These are phyloP conservation scores for Centruroides vittatus DNA, from an alignment of 1,140 invertebrate species.

Conservation along the genomic window DNA sequence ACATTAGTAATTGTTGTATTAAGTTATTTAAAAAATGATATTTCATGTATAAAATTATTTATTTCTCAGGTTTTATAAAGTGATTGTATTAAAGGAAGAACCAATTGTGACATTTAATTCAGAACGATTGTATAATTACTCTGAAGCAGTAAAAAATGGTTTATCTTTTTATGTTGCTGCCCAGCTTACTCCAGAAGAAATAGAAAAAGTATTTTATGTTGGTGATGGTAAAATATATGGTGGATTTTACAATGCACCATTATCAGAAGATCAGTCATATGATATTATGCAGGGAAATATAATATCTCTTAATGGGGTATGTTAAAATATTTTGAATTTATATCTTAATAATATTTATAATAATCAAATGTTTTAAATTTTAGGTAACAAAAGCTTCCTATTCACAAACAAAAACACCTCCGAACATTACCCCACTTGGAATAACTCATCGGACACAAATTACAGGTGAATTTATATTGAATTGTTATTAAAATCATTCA, in stretches of 20 bases:
- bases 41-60: conserved; percentile 2
- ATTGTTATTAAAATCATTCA: too few species aligned
- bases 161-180: conserved; percentile 64
- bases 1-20: not conserved
- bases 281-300: conserved; percentile 56
- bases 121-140: conserved; percentile 40
- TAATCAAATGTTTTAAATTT: too few species aligned
- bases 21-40: not conserved
- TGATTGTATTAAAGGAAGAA: conserved; percentile 51
- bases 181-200: conserved; percentile 42
- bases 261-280: conserved; percentile 44
- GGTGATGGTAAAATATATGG: conserved; percentile 59
- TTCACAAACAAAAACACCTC: too few species aligned
- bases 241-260: conserved; percentile 59
- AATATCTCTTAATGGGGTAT: conserved; percentile 44
- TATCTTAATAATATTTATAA: too few species aligned
- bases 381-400: too few species aligned
- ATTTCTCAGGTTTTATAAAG: conserved; percentile 46
- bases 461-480: too few species aligned
- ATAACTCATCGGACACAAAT: too few species aligned
- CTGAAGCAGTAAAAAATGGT: conserved; percentile 39
- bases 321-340: not conserved
- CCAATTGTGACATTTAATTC: conserved; percentile 41
- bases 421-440: too few species aligned
- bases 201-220: conserved; percentile 47